Evolutionary conservation across 2,888 invertebrate species (phyloP).

Genomic region (Chloroclystis v-ata): DNA sequence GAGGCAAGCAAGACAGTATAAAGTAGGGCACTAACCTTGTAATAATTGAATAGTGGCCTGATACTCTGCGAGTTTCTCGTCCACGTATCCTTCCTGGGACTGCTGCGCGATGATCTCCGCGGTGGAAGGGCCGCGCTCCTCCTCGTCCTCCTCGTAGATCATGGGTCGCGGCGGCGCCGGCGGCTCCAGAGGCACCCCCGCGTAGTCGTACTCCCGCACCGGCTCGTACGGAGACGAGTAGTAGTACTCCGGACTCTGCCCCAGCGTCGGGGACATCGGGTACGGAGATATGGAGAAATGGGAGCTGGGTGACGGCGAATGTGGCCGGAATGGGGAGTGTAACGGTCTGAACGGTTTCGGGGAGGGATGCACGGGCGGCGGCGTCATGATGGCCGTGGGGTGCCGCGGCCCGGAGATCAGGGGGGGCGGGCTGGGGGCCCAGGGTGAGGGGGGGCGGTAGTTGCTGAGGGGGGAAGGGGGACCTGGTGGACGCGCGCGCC

Average conservation of each 20-base stretch:
- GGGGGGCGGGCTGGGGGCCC: constrained; percentile 86
- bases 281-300: constrained; percentile 74
- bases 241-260: constrained; percentile 79
- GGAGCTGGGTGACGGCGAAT: constrained; percentile 69
- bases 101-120: constrained; percentile 95
- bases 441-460: constrained; percentile 86
- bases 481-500: constrained; percentile 65
- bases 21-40: constrained; percentile 82
- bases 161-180: constrained; percentile 83
- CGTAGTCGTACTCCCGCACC: constrained; percentile 82
- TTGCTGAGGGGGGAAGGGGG: constrained; percentile 80
- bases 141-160: constrained; percentile 81
- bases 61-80: constrained; percentile 95
- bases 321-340: constrained; percentile 68
- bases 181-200: constrained; percentile 87
- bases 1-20: no score
- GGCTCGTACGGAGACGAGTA: constrained; percentile 78
- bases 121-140: constrained; percentile 89
- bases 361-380: constrained; percentile 77
- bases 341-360: constrained; percentile 71
- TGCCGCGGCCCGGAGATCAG: constrained; percentile 81
- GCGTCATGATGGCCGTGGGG: constrained; percentile 74
- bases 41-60: constrained; percentile 93
- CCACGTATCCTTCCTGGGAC: constrained; percentile 96
- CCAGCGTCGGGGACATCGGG: constrained; percentile 77